phyloP scores from a whole-genome alignment of 2,797 vertebrate genomes.

The Syngnathus rostellatus region DNA sequence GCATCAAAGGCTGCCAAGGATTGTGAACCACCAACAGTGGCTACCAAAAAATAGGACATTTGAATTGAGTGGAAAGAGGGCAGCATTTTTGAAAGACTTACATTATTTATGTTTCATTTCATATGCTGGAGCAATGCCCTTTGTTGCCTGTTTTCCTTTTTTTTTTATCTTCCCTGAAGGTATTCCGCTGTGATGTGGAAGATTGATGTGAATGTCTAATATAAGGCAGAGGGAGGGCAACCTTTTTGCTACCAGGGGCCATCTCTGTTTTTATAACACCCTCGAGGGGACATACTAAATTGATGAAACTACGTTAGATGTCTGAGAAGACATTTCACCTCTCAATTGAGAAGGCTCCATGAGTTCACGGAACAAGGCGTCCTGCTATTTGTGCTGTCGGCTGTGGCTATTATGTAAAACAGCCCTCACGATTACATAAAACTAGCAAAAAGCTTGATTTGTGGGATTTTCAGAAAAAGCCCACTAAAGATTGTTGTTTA shows the following conservation, averaged over 20 bases:
- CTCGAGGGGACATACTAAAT: neutral
- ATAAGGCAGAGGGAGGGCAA: neutral
- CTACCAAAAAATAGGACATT: slow-evolving; percentile 35
- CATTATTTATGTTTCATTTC: slow-evolving; percentile 44
- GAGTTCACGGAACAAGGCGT: no score
- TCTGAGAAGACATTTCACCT: neutral
- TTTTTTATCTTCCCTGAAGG: slow-evolving; percentile 11
- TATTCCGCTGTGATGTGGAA: slow-evolving; percentile 26
- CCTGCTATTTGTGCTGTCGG: neutral
- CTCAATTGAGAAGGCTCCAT: no score
- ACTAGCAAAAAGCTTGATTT: no score
- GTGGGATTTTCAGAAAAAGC: no score
- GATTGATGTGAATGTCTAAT: slow-evolving; percentile 29
- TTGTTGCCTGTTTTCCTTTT: slow-evolving; percentile 7
- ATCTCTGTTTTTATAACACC: neutral
- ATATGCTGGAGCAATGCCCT: slow-evolving; percentile 26
- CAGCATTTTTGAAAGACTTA: slow-evolving; percentile 33
- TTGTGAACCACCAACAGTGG: slow-evolving; percentile 35
- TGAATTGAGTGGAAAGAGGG: slow-evolving; percentile 35
- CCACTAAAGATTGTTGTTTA: no score
- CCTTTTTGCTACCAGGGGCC: neutral
- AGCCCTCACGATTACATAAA: no score
- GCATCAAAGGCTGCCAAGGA: slow-evolving; percentile 48
- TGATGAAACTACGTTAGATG: neutral
- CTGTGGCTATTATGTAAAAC: neutral